phyloP scores from a whole-genome alignment of 2,888 invertebrate genomes.

The Acanthosepion pharaonis region DNA sequence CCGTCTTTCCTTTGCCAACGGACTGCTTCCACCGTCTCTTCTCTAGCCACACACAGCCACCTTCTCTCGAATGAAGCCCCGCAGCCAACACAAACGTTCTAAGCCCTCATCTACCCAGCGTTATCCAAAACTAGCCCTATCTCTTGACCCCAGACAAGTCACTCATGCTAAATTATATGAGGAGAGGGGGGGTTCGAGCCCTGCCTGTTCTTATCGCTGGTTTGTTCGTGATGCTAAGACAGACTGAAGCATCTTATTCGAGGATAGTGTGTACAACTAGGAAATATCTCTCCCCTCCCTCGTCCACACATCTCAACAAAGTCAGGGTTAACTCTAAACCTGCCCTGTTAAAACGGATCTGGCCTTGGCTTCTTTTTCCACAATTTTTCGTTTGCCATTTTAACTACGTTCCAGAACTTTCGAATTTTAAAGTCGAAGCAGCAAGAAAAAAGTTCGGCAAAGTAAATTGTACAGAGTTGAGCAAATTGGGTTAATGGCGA shows the following conservation, averaged over 20 bases:
- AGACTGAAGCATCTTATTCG: not conserved
- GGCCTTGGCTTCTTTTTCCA: too few relatives aligned
- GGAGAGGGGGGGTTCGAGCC: not conserved
- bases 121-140: not conserved
- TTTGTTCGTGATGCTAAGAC: not conserved
- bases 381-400: too few relatives aligned
- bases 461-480: too few relatives aligned
- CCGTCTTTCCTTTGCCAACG: not conserved
- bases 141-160: slow-evolving; percentile 33
- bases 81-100: not conserved
- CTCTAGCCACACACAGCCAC: not conserved
- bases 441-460: too few relatives aligned
- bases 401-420: too few relatives aligned
- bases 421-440: too few relatives aligned
- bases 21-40: not conserved
- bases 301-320: not conserved
- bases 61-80: not conserved
- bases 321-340: too few relatives aligned
- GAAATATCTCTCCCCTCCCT: not conserved
- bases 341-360: too few relatives aligned
- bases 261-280: not conserved
- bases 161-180: not conserved
- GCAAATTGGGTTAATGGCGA: too few relatives aligned
- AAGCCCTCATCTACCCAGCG: not conserved
- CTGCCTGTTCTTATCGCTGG: not conserved